These are phyloP conservation scores for Pelodytes ibericus DNA, from an alignment of 2,797 vertebrate species.

Conservation along the genomic window DNA sequence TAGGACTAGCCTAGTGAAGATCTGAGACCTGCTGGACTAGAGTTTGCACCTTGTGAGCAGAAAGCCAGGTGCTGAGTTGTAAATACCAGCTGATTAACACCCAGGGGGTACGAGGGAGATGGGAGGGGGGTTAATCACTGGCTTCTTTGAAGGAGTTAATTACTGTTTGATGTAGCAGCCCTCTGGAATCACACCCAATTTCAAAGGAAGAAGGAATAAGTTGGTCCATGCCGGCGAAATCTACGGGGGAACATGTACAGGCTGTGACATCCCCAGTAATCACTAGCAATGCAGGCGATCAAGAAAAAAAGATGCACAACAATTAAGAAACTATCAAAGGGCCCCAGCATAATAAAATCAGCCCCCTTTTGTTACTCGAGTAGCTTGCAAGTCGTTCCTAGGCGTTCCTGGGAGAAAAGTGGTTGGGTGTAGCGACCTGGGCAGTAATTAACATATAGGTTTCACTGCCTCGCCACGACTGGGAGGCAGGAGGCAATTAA, in stretches of 20 bases:
- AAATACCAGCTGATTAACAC: slow-evolving; percentile 49
- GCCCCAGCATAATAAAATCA: not conserved
- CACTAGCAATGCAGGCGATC: not conserved
- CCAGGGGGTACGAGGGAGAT: slow-evolving; percentile 41
- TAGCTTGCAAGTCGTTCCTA: not conserved
- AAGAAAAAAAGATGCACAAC: not conserved
- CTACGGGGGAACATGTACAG: not conserved
- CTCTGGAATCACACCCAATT: slow-evolving; percentile 53
- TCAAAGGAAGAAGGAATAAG: slow-evolving; percentile 4
- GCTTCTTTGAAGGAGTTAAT: slow-evolving; percentile 52
- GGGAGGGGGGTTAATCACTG: slow-evolving; percentile 28
- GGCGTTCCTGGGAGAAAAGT: not conserved
- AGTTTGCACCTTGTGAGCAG: not conserved
- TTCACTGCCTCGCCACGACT: too few relatives aligned
- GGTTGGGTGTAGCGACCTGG: not conserved
- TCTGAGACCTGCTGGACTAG: slow-evolving; percentile 19
- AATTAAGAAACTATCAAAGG: not conserved
- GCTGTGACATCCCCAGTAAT: not conserved
- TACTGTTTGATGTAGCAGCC: slow-evolving; percentile 48
- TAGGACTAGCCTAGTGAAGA: not conserved
- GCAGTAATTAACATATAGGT: not conserved
- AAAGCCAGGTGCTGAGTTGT: slow-evolving; percentile 19
- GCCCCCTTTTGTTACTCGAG: not conserved
- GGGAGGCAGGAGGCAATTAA: not conserved
- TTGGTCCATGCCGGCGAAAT: slow-evolving; percentile 10